A percentile compares a stretch with the other conserved stretches of the same genome.
These are phyloP conservation scores for Sebastes matsubarae DNA, from an alignment of 2,797 vertebrate genomes.

Conservation along the genomic window DNA sequence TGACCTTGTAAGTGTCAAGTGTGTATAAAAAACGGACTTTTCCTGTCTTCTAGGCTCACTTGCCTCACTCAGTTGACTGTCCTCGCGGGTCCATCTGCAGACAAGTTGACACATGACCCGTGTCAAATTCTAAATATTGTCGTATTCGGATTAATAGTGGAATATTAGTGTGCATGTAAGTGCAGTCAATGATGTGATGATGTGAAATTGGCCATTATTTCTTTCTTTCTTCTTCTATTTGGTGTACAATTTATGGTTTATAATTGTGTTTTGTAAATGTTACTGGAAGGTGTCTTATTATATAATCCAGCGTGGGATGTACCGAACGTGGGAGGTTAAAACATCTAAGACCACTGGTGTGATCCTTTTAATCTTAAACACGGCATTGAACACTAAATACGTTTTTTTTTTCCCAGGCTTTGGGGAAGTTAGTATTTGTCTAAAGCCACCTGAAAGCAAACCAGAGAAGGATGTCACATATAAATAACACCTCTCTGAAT, in stretches of 20 bases:
- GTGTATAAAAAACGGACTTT: too few relatives aligned
- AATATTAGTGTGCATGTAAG: too few relatives aligned
- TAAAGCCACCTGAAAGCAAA: slow-evolving; percentile 40
- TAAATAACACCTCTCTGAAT: slow-evolving; percentile 41
- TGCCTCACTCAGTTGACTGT: too few relatives aligned
- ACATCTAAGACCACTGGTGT: neutral
- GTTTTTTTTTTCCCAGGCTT: neutral
- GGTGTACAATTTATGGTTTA: too few relatives aligned
- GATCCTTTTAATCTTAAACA: slow-evolving; percentile 1
- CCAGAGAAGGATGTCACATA: slow-evolving; percentile 15
- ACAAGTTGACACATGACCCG: too few relatives aligned
- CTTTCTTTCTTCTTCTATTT: neutral
- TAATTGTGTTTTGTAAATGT: neutral
- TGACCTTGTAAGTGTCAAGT: too few relatives aligned
- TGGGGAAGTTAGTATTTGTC: slow-evolving; percentile 6
- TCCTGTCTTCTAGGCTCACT: too few relatives aligned
- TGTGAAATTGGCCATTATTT: neutral
- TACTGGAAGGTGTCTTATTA: neutral
- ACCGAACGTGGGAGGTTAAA: neutral
- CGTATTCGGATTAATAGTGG: too few relatives aligned
- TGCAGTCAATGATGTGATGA: neutral
- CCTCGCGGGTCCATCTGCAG: too few relatives aligned
- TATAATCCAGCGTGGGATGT: neutral
- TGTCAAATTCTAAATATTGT: too few relatives aligned
- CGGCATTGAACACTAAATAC: neutral